Base-by-base conservation (phyloP, 2,888 invertebrate genomes). In the Autographa gamma region DNA sequence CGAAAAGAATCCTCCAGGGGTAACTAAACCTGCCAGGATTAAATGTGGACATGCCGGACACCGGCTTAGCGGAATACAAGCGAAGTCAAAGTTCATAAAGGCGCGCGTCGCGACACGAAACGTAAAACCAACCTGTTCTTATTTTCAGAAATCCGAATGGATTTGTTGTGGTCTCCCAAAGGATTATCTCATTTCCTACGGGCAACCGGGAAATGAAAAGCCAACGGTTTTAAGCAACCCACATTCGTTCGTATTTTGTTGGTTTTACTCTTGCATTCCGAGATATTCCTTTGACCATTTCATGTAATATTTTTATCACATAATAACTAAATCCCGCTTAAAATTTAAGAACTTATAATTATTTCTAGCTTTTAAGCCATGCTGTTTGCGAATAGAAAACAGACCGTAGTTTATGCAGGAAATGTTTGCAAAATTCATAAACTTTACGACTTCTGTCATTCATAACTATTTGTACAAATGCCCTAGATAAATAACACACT, bases 141-240 rank as follows among this genome's bases (percentile, higher is more conserved):
- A 32, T 52, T 63, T 52, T 54, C 34, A 54, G n/a, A 32, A 63
- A 52, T 4, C 16, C 18, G n/a, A n/a, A 52, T 63, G 32, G 8
- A 34, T 60, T 63, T 63, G n/a, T 6, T 18, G 32, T 13, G 52
- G 41, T 2, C 18, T 11, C 18, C 19, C 2, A 18, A 19, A 14
- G 60, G 38, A 19, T 59, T 68, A 64, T 64, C 41, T 68, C 25
- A n/a, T 60, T 60, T 60, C 48, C 43, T 8, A 48, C 25, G 4
- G 11, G 25, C 52, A 19, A n/a, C 14, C 43, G 18, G 9, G 61
- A 32, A 68, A 52, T 52, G 41, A 41, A 52, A 64, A 61, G 43
- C n/a, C 31, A 41, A 43, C 38, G 16, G 1, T 48, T 48, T 16
- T 41, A 11, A 4, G 4, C 25, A 25, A 16, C 13, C 34, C 32